Evolutionary conservation across 2,113 vertebrate species (phyloP), one percentile per base, ranked within the genome.

Genomic region (Pholis gunnellus): DNA sequence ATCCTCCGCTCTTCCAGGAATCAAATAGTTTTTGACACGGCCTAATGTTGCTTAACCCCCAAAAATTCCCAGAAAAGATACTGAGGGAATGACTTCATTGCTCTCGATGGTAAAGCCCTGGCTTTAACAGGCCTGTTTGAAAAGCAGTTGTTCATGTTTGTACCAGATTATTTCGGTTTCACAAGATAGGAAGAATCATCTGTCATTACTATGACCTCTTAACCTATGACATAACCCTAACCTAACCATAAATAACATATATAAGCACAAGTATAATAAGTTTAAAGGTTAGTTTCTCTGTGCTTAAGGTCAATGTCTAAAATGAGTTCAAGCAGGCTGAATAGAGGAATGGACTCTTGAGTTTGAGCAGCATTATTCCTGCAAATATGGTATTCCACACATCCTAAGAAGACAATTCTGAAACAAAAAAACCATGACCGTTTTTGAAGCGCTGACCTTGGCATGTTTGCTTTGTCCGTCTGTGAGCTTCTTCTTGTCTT

Each of bases 391-490:
- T 0, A 17, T 50, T 54, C 2, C 31, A 69, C 25, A 31, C 6
- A 60, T 65, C 50, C 36, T 31, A 46, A 56, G 29, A 52, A 48
- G 17, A 70, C 9, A 46, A 72, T 27, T 38, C 10, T n/a, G 22
- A 72, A 20, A 25, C 14, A n/a, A 36, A 72, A 34, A 70, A 18
- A 42, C n/a, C 10, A 72, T 0, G 2, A 22, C 27, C 0, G 4
- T 22, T 56, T 78, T 6, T 38, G 2, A 42, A 50, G 50, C 27
- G 66, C 87, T 50, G 40, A 88, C 87, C 88, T 90, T 81, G 83
- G 68, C 86, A 86, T 88, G 67, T 66, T 88, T 11, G 31, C 57
- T 22, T 42, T 60, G 50, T 81, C 64, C 6, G 27, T 59, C 34
- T 6, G 60, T 40, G 27, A 74, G 52, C 52, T 52, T 68, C 46